Percentiles rank a stretch among this genome's conserved stretches.
phyloP scores from a whole-genome alignment of 2,888 invertebrate species.

The Dioctria linearis region DNA sequence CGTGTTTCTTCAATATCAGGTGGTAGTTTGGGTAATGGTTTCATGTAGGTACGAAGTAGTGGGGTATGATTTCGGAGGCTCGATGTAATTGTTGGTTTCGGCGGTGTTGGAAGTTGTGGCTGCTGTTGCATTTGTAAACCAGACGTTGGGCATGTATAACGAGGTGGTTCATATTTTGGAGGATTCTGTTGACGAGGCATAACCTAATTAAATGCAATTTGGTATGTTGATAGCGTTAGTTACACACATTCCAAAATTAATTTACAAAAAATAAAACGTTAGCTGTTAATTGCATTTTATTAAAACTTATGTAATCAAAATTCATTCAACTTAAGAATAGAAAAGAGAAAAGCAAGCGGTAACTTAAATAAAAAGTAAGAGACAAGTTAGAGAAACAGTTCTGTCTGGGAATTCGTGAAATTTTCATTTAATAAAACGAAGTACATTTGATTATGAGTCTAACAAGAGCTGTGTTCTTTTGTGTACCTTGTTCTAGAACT shows the following conservation, averaged over 20 bases:
- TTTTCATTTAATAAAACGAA: too few relatives aligned
- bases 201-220: conserved; percentile 63
- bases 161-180: conserved; percentile 70
- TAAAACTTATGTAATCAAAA: not conserved
- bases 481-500: too few relatives aligned
- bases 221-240: conserved; percentile 2
- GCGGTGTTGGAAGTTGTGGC: conserved; percentile 61
- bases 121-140: conserved; percentile 65
- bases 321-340: not conserved
- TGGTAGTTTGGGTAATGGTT: conserved; percentile 76
- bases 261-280: not conserved
- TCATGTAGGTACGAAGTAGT: conserved; percentile 72
- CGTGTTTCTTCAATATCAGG: conserved; percentile 70
- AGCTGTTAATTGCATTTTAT: too few relatives aligned
- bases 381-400: too few relatives aligned
- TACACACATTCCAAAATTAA: conserved; percentile 9
- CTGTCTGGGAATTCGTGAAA: too few relatives aligned
- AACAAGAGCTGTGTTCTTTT: too few relatives aligned
- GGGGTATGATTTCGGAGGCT: conserved; percentile 65
- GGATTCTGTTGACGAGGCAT: conserved; percentile 68
- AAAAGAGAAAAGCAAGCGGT: too few relatives aligned
- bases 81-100: conserved; percentile 62
- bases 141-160: conserved; percentile 69
- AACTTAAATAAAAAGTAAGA: too few relatives aligned
- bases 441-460: too few relatives aligned